Percentiles rank a stretch among this genome's conserved stretches.
These are phyloP conservation scores for Platycheirus rosarum DNA, from an alignment of 2,888 invertebrate genomes.

Conservation along the genomic window DNA sequence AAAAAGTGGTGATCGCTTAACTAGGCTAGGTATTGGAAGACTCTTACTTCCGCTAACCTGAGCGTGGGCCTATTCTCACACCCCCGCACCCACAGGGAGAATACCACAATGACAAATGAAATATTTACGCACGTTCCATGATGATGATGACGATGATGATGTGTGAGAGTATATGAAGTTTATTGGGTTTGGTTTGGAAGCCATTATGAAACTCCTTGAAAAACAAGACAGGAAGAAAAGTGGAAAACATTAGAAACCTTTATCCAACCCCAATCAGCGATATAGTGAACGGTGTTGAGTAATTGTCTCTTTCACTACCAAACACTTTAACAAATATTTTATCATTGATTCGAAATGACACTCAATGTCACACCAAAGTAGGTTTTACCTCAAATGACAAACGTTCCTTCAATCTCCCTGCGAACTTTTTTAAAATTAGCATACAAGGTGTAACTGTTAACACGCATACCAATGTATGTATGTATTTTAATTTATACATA, in stretches of 20 bases:
- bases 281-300: slow-evolving; percentile 2
- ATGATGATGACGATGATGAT: slow-evolving; percentile 39
- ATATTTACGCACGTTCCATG: slow-evolving; percentile 55
- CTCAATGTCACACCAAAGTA: too few relatives aligned
- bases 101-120: too few relatives aligned
- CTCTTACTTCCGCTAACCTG: too few relatives aligned
- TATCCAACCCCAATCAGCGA: slow-evolving; percentile 49
- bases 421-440: slow-evolving; percentile 44
- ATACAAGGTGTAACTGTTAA: slow-evolving; percentile 16
- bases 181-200: slow-evolving; percentile 43
- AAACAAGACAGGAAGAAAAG: not conserved
- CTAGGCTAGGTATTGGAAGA: too few relatives aligned
- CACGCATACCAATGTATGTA: too few relatives aligned
- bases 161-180: too few relatives aligned
- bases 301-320: not conserved
- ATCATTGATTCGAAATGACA: too few relatives aligned
- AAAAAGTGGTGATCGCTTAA: too few relatives aligned
- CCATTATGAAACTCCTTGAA: slow-evolving; percentile 14
- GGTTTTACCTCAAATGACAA: slow-evolving; percentile 44
- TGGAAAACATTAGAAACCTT: not conserved
- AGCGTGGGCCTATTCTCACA: too few relatives aligned
- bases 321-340: too few relatives aligned
- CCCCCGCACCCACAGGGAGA: too few relatives aligned
- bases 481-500: slow-evolving; percentile 56
- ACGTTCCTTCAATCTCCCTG: not conserved